Conservation (phyloP, 2,797 vertebrate species). For the Spea hammondii region DNA sequence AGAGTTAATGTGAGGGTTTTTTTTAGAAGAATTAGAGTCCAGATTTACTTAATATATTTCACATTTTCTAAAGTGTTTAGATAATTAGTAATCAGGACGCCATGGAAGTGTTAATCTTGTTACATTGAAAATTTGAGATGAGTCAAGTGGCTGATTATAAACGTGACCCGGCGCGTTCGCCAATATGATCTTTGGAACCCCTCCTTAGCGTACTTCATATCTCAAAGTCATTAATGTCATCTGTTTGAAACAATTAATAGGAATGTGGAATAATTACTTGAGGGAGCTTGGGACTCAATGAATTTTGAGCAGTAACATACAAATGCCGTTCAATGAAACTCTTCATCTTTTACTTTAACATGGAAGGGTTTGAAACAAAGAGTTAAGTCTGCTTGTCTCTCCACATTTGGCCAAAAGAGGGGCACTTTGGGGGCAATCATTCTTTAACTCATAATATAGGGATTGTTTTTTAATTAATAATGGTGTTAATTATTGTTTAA, state of each 20-base stretch:
- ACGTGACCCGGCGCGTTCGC: conserved; percentile 69
- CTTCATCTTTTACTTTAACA: conserved; percentile 65
- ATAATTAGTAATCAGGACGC: conserved; percentile 61
- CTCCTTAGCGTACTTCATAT: conserved; percentile 69
- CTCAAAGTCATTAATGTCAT: conserved; percentile 89
- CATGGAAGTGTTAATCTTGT: conserved; percentile 64
- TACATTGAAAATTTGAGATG: conserved; percentile 64
- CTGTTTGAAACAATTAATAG: conserved; percentile 80
- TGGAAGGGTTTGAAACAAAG: no score
- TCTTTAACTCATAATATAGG: no score
- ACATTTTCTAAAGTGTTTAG: background rate
- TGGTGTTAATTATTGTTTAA: no score
- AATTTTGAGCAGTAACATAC: conserved; percentile 78
- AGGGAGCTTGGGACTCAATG: conserved; percentile 80
- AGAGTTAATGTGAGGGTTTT: no score
- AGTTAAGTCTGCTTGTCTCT: no score
- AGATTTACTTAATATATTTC: no score
- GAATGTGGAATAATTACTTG: conserved; percentile 91
- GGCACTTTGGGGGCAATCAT: no score
- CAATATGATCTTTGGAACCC: conserved; percentile 66
- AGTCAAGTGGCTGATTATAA: conserved; percentile 66
- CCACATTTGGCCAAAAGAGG: no score
- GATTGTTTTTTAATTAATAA: no score
- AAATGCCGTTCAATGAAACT: conserved; percentile 70
- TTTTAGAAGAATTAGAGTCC: no score